A percentile compares a stretch with the other conserved stretches of the same genome.
Conservation (phyloP, 2,797 vertebrate species). For the Mormyrus hasselquistii region DNA sequence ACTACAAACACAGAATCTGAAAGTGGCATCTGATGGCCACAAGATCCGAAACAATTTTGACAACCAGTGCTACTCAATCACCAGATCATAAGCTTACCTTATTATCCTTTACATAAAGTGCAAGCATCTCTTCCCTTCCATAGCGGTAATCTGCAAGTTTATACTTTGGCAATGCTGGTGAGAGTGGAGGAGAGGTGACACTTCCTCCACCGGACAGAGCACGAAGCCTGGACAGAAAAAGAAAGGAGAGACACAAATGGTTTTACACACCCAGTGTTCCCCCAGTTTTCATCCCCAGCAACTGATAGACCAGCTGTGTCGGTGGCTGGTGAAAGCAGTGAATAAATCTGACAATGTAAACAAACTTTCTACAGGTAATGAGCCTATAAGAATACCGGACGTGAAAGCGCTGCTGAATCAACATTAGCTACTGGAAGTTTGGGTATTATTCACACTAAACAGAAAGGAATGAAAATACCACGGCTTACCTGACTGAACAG, state of each 20-base stretch:
- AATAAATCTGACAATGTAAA: neutral
- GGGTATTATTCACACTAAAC: neutral
- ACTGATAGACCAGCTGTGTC: neutral
- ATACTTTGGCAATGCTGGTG: slow-evolving; percentile 96
- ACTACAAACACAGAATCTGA: neutral
- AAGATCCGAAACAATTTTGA: neutral
- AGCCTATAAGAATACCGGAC: neutral
- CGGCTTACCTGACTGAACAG: neutral
- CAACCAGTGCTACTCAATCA: neutral
- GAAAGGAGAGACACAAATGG: slow-evolving; percentile 13
- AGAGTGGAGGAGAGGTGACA: slow-evolving; percentile 90
- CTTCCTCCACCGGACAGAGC: slow-evolving; percentile 87
- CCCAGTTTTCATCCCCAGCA: neutral
- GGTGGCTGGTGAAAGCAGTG: neutral
- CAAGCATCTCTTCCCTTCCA: slow-evolving; percentile 99
- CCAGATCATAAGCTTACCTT: slow-evolving; percentile 66
- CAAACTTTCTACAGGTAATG: neutral
- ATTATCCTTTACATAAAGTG: slow-evolving; percentile 99
- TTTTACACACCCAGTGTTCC: neutral
- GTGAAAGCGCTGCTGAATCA: neutral
- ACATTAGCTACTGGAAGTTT: neutral
- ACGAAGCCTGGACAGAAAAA: slow-evolving; percentile 72
- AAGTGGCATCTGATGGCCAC: neutral
- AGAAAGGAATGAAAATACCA: slow-evolving; percentile 1
- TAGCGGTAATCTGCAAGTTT: slow-evolving; percentile 99